Percentiles rank a stretch among this genome's conserved stretches.
Conservation (phyloP, 1,140 invertebrate species). For the Drosophila bifasciata region DNA sequence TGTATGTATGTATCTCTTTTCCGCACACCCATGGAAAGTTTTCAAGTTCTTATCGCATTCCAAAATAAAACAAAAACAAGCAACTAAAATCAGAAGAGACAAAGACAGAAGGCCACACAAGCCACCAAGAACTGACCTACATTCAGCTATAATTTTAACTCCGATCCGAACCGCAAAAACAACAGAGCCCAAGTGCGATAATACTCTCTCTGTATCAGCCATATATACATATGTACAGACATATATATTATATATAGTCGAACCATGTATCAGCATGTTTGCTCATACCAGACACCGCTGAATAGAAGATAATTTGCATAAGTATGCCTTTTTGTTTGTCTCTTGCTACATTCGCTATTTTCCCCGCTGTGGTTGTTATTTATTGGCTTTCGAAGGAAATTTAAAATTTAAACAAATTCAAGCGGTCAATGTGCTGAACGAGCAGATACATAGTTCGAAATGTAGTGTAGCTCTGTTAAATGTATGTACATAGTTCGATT, state of each 20-base stretch:
- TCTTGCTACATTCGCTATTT: constrained; percentile 8
- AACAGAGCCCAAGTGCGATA: constrained; percentile 22
- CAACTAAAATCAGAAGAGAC: neutral
- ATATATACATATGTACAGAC: neutral
- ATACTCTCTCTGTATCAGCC: constrained; percentile 16
- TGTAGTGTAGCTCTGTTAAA: constrained; percentile 14
- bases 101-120: constrained; percentile 6
- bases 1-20: no score
- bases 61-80: constrained; percentile 1
- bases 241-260: neutral
- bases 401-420: constrained; percentile 44
- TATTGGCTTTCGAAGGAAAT: constrained; percentile 29
- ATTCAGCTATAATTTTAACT: constrained; percentile 45
- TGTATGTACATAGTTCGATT: constrained; percentile 26
- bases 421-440: constrained; percentile 47
- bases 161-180: constrained; percentile 26
- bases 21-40: constrained; percentile 29
- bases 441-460: constrained; percentile 11
- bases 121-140: constrained; percentile 63
- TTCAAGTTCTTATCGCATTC: constrained; percentile 35
- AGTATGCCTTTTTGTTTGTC: constrained; percentile 6
- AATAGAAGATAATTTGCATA: constrained; percentile 36
- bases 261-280: constrained; percentile 24
- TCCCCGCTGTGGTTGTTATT: constrained; percentile 14
- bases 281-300: constrained; percentile 17